A percentile compares a stretch with the other conserved stretches of the same genome.
Evolutionary conservation across 2,888 invertebrate species (phyloP).

Genomic region (Troides aeacus): DNA sequence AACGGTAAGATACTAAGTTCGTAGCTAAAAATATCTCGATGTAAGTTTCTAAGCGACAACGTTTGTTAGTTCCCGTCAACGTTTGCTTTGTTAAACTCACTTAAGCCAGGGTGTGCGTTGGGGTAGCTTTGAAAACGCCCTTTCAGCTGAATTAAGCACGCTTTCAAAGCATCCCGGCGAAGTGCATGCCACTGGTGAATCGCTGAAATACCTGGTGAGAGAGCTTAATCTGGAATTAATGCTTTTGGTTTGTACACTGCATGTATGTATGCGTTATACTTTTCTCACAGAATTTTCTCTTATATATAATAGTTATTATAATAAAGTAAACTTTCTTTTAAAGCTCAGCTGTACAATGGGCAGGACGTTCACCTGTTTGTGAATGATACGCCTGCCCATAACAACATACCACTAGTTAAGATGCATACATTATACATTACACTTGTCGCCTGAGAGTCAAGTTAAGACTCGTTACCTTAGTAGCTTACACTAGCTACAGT

Average conservation of each 20-base stretch:
- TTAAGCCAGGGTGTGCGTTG: constrained; percentile 11
- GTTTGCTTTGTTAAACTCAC: constrained; percentile 13
- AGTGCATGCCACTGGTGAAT: constrained; percentile 34
- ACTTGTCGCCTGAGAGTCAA: too few species aligned
- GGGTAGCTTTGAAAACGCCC: constrained; percentile 36
- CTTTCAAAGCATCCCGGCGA: constrained; percentile 33
- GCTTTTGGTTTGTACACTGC: not conserved
- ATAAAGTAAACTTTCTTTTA: too few species aligned
- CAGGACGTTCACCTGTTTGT: too few species aligned
- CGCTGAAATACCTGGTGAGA: constrained; percentile 35
- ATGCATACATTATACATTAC: too few species aligned
- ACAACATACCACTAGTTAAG: too few species aligned
- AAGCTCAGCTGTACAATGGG: too few species aligned
- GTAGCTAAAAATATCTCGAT: not conserved
- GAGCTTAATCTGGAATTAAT: constrained; percentile 30
- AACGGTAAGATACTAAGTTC: too few species aligned
- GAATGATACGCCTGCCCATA: too few species aligned
- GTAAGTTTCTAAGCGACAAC: not conserved
- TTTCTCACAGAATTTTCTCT: not conserved
- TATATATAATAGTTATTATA: too few species aligned
- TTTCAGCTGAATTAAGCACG: constrained; percentile 38
- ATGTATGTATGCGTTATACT: not conserved
- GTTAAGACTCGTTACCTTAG: too few species aligned
- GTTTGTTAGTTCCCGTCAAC: not conserved
- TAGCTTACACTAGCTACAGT: too few species aligned